Base-by-base conservation (phyloP, 2,113 vertebrate species). In the Cebus imitator region DNA sequence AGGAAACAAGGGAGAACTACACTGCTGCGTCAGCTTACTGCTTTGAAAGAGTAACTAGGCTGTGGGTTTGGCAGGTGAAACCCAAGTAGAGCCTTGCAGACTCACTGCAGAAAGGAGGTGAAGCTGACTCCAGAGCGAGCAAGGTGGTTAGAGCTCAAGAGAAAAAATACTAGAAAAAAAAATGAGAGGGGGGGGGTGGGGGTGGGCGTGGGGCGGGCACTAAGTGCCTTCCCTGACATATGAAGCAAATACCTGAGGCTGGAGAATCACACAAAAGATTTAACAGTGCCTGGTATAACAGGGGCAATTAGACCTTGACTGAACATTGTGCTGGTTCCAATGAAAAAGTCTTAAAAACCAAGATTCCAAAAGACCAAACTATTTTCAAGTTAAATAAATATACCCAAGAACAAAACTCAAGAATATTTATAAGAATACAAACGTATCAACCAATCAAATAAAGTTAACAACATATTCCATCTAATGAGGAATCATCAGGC, bases 331-430 rank as follows among this genome's bases (percentile, higher is more conserved):
- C 55, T 76, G 14, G 17, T 30, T 8, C 21, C 61, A 95, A 25
- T 52, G 61, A 61, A 64, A 43, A 87, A 43, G 70, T 87, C 40
- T 23, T 86, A 35, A 93, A 93, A 72, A 5, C 55, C 55, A 70
- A 90, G 13, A 90, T n/a, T 72, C 16, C 57, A 89, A 88, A 37
- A 92, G 6, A 64, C 20, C 20, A 35, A 87, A 76, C 1, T 88
- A 2, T 85, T 76, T 87, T 78, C 70, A 72, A 58, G 43, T 88
- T 85, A 93, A 10, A 95, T 50, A 73, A 96, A 87, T 92, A 18
- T 6, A 84, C 12, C 64, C 1, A 68, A 61, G 87, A n/a, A 72
- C 30, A 88, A 72, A 73, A 6, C 25, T 87, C 18, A 97, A 94
- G 6, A 92, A 80, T 78, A 20, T 45, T 64, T 86, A 23, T 70